These are phyloP conservation scores for Phocoena sinus DNA, from an alignment of 2,113 vertebrate genomes.

Conservation along the genomic window DNA sequence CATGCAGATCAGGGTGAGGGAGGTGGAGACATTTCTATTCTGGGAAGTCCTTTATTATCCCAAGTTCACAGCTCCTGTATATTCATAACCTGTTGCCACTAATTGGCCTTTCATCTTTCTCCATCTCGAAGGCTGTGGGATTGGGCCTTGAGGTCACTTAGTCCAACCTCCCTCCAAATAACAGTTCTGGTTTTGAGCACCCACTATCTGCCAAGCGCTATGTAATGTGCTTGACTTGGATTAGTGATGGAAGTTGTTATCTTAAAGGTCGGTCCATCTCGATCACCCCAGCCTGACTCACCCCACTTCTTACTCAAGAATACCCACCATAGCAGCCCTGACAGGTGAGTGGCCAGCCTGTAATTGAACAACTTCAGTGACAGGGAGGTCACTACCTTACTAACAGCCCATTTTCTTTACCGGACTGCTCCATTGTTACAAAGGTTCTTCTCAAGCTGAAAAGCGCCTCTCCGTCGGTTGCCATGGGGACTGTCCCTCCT, in stretches of 20 bases:
- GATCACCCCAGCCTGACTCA: background rate
- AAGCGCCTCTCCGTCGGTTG: slow-evolving; percentile 14
- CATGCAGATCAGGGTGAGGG: slow-evolving; percentile 68
- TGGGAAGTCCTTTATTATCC: slow-evolving; percentile 64
- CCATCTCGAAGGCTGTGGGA: background rate
- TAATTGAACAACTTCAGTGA: background rate
- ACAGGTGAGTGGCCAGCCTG: background rate
- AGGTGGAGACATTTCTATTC: slow-evolving; percentile 62
- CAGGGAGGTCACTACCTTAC: background rate
- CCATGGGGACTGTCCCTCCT: slow-evolving; percentile 48
- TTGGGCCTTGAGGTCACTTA: background rate
- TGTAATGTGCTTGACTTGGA: rapidly evolving
- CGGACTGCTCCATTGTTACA: background rate
- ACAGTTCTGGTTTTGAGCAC: background rate
- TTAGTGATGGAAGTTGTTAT: background rate
- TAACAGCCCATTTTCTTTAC: background rate
- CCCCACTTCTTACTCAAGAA: background rate
- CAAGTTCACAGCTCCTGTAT: slow-evolving; percentile 48
- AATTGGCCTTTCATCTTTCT: background rate
- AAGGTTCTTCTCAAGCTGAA: background rate
- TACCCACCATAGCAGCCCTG: background rate
- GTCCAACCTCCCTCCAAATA: background rate
- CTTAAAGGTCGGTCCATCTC: rapidly evolving
- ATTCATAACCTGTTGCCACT: slow-evolving; percentile 63
- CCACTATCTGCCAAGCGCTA: background rate